Conservation (phyloP, 1,140 invertebrate species). For the Acromyrmex heyeri region DNA sequence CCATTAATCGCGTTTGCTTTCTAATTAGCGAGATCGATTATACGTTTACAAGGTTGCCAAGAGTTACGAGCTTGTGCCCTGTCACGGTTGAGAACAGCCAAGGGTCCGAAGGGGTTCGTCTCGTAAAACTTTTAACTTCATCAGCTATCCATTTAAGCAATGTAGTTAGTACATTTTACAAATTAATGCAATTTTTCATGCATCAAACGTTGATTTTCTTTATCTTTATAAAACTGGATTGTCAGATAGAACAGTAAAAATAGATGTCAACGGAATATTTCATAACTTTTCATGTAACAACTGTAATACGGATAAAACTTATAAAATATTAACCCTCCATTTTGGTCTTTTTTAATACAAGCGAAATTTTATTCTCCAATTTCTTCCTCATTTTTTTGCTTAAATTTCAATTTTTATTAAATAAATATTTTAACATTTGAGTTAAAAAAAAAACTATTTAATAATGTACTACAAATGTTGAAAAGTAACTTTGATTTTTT, state of each 20-base stretch:
- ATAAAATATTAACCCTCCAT: neutral
- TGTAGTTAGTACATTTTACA: conserved; percentile 4
- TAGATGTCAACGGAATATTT: neutral
- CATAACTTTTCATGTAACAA: neutral
- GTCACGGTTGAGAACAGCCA: conserved; percentile 17
- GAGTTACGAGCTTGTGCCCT: conserved; percentile 46
- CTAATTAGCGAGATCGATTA: conserved; percentile 66
- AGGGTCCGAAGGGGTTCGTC: conserved; percentile 25
- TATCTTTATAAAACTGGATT: neutral
- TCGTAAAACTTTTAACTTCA: conserved; percentile 55
- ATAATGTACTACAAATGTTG: no score
- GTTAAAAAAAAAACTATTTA: no score
- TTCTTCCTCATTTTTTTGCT: no score
- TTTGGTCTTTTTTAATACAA: no score
- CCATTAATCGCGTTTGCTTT: conserved; percentile 38
- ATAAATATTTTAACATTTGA: no score
- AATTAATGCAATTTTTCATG: conserved; percentile 39
- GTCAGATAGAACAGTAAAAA: neutral
- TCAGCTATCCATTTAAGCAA: conserved; percentile 34
- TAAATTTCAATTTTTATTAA: no score
- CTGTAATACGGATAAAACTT: neutral
- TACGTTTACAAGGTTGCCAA: conserved; percentile 33
- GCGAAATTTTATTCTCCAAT: no score
- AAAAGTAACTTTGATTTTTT: no score
- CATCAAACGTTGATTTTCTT: neutral